These are phyloP conservation scores for Anhinga rufa DNA, from an alignment of 2,113 vertebrate species.

Conservation along the genomic window DNA sequence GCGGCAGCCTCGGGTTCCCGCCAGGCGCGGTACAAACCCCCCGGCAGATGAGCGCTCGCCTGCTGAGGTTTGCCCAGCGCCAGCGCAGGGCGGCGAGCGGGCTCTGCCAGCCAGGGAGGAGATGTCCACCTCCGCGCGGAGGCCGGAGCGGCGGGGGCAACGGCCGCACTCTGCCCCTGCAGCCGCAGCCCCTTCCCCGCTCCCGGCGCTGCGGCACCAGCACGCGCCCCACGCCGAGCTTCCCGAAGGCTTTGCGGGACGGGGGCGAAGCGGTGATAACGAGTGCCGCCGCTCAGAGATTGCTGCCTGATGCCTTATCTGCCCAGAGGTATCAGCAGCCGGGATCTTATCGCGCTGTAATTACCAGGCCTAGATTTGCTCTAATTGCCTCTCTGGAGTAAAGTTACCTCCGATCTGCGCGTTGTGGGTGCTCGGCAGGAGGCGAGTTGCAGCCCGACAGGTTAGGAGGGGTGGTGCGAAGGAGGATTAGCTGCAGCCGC, in stretches of 20 bases:
- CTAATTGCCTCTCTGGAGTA: slow-evolving; percentile 76
- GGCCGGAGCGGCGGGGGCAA: neutral
- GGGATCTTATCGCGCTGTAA: slow-evolving; percentile 57
- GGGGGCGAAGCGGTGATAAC: neutral
- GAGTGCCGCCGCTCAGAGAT: neutral
- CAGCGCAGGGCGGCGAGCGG: fast-evolving
- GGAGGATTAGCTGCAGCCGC: neutral
- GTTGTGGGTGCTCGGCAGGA: slow-evolving; percentile 40
- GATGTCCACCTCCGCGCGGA: fast-evolving
- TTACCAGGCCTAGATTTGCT: slow-evolving; percentile 60
- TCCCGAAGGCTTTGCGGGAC: neutral
- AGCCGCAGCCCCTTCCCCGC: neutral
- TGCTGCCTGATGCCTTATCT: slow-evolving; percentile 14
- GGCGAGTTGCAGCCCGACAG: slow-evolving; percentile 22
- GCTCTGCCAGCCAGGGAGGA: neutral
- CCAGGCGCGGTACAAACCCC: fast-evolving
- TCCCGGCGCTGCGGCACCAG: neutral
- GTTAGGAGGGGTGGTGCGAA: neutral
- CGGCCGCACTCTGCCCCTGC: fast-evolving
- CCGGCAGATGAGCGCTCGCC: fast-evolving
- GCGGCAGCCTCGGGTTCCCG: neutral
- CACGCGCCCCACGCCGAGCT: fast-evolving
- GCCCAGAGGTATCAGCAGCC: slow-evolving; percentile 23
- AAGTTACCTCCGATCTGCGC: slow-evolving; percentile 48
- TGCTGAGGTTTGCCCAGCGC: fast-evolving